Conservation (phyloP, 2,113 vertebrate species). For the Benthochromis sp. region DNA sequence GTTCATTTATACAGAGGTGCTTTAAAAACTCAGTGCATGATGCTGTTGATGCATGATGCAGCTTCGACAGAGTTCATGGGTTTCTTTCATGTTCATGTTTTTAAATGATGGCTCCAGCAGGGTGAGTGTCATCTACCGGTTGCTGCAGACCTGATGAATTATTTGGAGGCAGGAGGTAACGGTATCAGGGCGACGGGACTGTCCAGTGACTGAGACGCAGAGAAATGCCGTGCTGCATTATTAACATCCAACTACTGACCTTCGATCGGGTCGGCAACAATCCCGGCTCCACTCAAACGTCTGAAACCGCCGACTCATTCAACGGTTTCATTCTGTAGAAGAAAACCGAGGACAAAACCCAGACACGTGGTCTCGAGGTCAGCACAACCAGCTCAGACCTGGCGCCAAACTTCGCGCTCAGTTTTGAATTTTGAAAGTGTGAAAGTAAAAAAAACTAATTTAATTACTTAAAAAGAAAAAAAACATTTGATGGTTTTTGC, state of each 20-base stretch:
- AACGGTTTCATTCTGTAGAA: neutral
- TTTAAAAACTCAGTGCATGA: neutral
- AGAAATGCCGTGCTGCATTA: neutral
- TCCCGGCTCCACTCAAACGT: neutral
- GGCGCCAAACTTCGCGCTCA: neutral
- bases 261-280: neutral
- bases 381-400: neutral
- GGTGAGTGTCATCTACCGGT: neutral
- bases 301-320: neutral
- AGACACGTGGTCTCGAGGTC: neutral
- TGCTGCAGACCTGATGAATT: neutral
- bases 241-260: neutral
- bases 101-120: neutral
- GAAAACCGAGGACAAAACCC: neutral
- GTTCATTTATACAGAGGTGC: neutral
- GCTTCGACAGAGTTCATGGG: no score
- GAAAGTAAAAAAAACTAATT: neutral
- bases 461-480: neutral
- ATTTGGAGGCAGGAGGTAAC: constrained; percentile 4
- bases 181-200: neutral
- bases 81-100: neutral
- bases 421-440: neutral
- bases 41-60: neutral
- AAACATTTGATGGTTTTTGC: neutral
- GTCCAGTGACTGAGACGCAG: neutral